Evolutionary conservation across 1,140 invertebrate genomes (phyloP), one percentile per base, ranked within the genome.

Genomic region (Sarcophaga bullata): DNA sequence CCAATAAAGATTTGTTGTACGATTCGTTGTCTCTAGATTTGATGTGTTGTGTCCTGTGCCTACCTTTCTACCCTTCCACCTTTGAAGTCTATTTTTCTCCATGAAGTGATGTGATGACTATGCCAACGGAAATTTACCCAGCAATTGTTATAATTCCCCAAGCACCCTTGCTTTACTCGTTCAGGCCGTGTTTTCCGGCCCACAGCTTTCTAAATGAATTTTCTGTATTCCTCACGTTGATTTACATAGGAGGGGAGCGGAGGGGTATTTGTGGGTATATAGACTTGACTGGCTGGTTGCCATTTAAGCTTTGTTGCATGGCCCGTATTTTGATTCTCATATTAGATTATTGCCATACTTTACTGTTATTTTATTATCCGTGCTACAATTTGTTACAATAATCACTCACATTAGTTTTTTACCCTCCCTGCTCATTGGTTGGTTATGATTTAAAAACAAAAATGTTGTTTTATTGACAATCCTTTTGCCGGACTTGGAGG

Each of bases 111-210:
- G 75, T 19, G 75, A 68, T 25, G 62, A 8, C n/a, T n/a, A 15
- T 68, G 75, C 75, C 75, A 78, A 52, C 75, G 75, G 75, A 78
- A 78, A 78, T 78, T 78, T 78, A 78, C n/a, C 62, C 47, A 78
- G 25, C 75, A 78, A 78, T 78, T 78, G 75, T 78, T 78, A 78
- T 52, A 78, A 78, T 78, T 78, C 75, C 75, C 75, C 48, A 78
- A 78, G 75, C 48, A 78, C 13, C 47, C 15, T 46, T 25, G 13
- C 48, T 48, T 76, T n/a, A 15, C 58, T 49, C 46, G 73, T 50
- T 50, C 50, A 78, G n/a, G n/a, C 48, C 75, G 52, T 78, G 58
- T 48, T 49, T 49, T 76, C 37, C 47, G 25, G 11, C 19, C 11
- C 48, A 58, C 54, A n/a, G 10, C n/a, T 7, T n/a, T 19, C 62